Conservation (phyloP, 2,888 invertebrate species). For the Sinhomidia bicolor region DNA sequence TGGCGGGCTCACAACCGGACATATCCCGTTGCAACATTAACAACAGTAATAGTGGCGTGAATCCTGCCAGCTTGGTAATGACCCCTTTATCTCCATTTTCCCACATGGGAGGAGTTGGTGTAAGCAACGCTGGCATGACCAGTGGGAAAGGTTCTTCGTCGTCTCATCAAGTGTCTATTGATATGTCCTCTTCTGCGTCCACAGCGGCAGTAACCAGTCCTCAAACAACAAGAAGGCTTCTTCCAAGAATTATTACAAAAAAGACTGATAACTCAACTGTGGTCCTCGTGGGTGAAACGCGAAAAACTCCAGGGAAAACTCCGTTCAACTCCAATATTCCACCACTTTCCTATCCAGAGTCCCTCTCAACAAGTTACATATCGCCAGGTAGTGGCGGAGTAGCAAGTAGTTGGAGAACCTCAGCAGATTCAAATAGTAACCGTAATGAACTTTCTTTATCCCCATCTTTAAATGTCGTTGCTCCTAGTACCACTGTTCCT, state of each 20-base stretch:
- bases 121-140: neutral
- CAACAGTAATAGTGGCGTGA: neutral
- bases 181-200: slow-evolving; percentile 48
- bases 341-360: slow-evolving; percentile 10
- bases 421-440: neutral
- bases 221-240: slow-evolving; percentile 56
- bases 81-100: slow-evolving; percentile 38
- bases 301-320: slow-evolving; percentile 42
- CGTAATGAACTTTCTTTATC: slow-evolving; percentile 24
- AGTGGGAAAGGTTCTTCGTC: neutral
- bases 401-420: neutral
- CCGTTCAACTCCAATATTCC: slow-evolving; percentile 25
- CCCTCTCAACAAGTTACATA: slow-evolving; percentile 41
- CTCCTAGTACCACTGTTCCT: slow-evolving; percentile 13
- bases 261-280: slow-evolving; percentile 69
- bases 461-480: neutral
- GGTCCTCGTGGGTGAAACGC: slow-evolving; percentile 55
- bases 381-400: slow-evolving; percentile 32
- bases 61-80: slow-evolving; percentile 22
- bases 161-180: slow-evolving; percentile 61
- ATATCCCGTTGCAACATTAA: slow-evolving; percentile 54
- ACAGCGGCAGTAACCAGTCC: slow-evolving; percentile 44
- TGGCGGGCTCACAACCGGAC: slow-evolving; percentile 68
- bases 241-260: slow-evolving; percentile 65
- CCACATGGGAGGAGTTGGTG: slow-evolving; percentile 1